A percentile compares a stretch with the other conserved stretches of the same genome.
Evolutionary conservation across 2,888 invertebrate species (phyloP).

Genomic region (Diabrotica balteata): DNA sequence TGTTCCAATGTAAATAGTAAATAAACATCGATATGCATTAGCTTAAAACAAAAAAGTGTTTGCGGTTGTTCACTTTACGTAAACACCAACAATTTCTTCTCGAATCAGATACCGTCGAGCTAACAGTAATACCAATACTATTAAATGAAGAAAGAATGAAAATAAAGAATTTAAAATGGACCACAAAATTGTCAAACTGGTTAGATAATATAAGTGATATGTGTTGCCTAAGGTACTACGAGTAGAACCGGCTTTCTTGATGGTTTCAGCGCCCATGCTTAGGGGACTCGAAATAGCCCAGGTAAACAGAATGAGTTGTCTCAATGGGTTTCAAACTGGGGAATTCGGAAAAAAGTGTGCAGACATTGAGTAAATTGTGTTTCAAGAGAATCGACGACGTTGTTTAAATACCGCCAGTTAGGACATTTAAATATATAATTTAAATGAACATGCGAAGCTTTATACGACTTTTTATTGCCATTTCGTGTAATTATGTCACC

Average conservation of each 20-base stretch:
- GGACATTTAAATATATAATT: not conserved
- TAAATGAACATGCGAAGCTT: not conserved
- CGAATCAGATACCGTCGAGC: not conserved
- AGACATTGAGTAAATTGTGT: not conserved
- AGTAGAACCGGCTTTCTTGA: constrained; percentile 24
- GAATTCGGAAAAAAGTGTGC: constrained; percentile 4
- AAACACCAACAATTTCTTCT: not conserved
- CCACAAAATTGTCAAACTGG: constrained; percentile 30
- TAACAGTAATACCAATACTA: not conserved
- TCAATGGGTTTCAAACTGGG: constrained; percentile 5
- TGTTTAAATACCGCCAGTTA: not conserved
- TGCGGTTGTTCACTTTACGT: no score
- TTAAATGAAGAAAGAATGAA: constrained; percentile 7
- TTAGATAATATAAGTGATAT: constrained; percentile 28
- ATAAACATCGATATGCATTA: no score
- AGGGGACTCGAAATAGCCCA: constrained; percentile 21
- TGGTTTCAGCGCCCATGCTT: constrained; percentile 28
- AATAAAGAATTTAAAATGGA: constrained; percentile 26
- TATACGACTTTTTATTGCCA: no score
- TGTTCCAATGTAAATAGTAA: no score
- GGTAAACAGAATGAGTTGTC: constrained; percentile 14
- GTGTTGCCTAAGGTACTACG: constrained; percentile 26
- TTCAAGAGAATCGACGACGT: not conserved
- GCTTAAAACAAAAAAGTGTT: no score
- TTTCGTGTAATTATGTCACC: no score